These are phyloP conservation scores for Pagrus major DNA, from an alignment of 2,113 vertebrate genomes.

Conservation along the genomic window DNA sequence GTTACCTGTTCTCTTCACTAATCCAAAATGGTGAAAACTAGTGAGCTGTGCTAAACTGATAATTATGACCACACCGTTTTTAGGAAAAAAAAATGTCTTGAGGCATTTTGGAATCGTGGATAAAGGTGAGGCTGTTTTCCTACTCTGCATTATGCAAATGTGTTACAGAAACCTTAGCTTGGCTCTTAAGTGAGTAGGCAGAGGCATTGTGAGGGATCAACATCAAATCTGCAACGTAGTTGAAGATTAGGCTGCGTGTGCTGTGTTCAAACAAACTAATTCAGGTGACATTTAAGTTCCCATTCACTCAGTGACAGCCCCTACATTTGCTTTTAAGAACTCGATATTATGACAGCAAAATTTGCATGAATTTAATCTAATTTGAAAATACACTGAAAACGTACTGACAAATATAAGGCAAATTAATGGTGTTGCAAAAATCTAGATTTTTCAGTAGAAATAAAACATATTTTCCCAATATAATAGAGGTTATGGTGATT, in stretches of 20 bases:
- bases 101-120: not conserved
- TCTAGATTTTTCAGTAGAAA: conserved; percentile 13
- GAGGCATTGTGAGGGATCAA: too few species aligned
- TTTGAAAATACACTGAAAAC: not conserved
- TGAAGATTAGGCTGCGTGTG: too few species aligned
- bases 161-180: too few species aligned
- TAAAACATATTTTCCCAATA: not conserved
- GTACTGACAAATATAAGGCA: not conserved
- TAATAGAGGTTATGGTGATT: too few species aligned
- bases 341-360: too few species aligned
- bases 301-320: not conserved
- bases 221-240: too few species aligned
- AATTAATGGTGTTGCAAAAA: not conserved
- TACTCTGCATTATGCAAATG: not conserved
- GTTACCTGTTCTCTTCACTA: not conserved
- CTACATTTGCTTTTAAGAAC: not conserved
- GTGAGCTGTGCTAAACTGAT: not conserved
- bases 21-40: not conserved
- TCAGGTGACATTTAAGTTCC: too few species aligned
- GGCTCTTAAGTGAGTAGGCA: too few species aligned
- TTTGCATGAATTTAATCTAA: too few species aligned
- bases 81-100: not conserved
- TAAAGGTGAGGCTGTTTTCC: not conserved
- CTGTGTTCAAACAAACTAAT: too few species aligned
- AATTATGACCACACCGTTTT: not conserved